Evolutionary conservation across 2,888 invertebrate genomes (phyloP).

Genomic region (Lycophotia porphyrea): DNA sequence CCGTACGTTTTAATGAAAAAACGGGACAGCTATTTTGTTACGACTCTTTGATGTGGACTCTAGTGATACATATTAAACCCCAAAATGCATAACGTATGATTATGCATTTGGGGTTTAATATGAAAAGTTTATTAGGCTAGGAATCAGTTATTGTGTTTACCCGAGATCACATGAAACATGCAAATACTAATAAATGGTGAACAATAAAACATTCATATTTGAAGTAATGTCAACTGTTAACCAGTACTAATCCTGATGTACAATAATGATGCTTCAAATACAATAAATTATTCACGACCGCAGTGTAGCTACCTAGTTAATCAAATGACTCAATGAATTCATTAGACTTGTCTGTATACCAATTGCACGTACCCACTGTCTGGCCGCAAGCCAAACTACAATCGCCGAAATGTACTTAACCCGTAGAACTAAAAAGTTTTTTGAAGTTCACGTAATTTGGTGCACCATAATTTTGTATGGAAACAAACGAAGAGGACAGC

Average conservation of each 20-base stretch:
- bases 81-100: too few species aligned
- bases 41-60: not conserved
- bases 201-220: slow-evolving; percentile 6
- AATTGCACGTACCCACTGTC: slow-evolving; percentile 30
- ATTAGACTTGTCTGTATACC: slow-evolving; percentile 42
- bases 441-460: slow-evolving; percentile 18
- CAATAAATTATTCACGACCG: slow-evolving; percentile 27
- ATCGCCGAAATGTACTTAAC: slow-evolving; percentile 39
- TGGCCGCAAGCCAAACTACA: slow-evolving; percentile 57
- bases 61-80: too few species aligned
- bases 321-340: slow-evolving; percentile 58
- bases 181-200: not conserved
- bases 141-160: not conserved
- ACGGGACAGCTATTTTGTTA: not conserved
- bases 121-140: not conserved
- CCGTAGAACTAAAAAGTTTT: slow-evolving; percentile 38
- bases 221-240: slow-evolving; percentile 12
- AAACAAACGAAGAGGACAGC: slow-evolving; percentile 9
- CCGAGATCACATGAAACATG: not conserved
- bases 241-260: slow-evolving; percentile 1
- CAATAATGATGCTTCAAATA: slow-evolving; percentile 15
- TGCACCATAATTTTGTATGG: slow-evolving; percentile 25
- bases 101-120: not conserved
- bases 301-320: slow-evolving; percentile 24
- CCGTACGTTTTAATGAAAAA: not conserved